phyloP scores from a whole-genome alignment of 1,140 invertebrate genomes.

The Drosophila parabipectinata region DNA sequence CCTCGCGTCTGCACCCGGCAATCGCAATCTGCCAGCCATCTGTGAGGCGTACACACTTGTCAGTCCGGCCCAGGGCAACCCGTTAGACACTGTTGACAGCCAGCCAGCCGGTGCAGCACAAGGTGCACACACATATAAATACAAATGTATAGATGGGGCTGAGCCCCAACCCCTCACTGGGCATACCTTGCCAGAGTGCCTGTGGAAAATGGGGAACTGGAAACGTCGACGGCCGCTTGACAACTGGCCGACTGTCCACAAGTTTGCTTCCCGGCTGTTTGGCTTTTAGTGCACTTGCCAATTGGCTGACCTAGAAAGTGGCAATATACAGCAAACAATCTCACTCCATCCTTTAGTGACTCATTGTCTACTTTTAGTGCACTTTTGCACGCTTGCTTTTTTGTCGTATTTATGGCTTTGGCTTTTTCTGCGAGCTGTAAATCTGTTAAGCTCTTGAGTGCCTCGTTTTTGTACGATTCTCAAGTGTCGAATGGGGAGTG shows the following conservation, averaged over 20 bases:
- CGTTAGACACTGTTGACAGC: conserved; percentile 78
- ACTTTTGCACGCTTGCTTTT: conserved; percentile 35
- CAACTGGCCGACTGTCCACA: conserved; percentile 43
- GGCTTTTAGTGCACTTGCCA: conserved; percentile 77
- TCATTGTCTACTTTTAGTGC: conserved; percentile 62
- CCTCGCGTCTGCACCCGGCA: conserved; percentile 1
- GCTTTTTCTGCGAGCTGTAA: conserved; percentile 56
- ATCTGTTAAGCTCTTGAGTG: conserved; percentile 78
- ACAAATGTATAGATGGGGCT: not conserved
- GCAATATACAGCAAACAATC: conserved; percentile 16
- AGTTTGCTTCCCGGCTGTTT: conserved; percentile 55
- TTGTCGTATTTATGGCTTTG: conserved; percentile 58
- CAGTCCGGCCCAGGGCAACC: conserved; percentile 55
- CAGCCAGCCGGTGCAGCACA: conserved; percentile 21
- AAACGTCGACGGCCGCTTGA: conserved; percentile 45
- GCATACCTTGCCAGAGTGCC: conserved; percentile 28
- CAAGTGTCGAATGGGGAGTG: not conserved
- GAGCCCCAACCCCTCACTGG: conserved; percentile 22
- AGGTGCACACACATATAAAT: conserved; percentile 47
- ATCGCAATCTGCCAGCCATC: conserved; percentile 67
- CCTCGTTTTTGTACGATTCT: conserved; percentile 11
- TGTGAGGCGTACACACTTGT: conserved; percentile 79
- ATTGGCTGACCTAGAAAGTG: conserved; percentile 73
- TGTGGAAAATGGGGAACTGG: not conserved
- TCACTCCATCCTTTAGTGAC: conserved; percentile 1